A percentile compares a stretch with the other conserved stretches of the same genome.
Conservation (phyloP, 2,797 vertebrate species). For the Amblyraja radiata region DNA sequence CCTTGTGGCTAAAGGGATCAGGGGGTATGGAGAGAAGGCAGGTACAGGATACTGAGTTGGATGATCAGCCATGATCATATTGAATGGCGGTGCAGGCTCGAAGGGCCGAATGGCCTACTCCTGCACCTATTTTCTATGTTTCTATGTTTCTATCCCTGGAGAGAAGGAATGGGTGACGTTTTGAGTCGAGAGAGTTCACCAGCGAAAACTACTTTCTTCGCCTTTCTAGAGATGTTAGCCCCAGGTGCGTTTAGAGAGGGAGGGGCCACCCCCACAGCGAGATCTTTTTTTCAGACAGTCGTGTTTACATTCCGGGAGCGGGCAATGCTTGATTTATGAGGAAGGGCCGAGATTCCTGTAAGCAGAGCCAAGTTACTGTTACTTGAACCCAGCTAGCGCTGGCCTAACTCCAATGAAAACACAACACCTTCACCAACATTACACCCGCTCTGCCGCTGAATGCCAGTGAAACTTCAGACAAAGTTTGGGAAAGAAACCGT, state of each 20-base stretch:
- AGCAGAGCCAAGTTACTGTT: not conserved
- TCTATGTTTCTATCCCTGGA: no score
- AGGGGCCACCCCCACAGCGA: no score
- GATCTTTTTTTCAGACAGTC: not conserved
- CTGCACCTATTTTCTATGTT: no score
- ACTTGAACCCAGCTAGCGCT: not conserved
- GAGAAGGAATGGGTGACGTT: no score
- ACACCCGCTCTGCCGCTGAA: not conserved
- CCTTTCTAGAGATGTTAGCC: no score
- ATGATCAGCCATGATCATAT: no score
- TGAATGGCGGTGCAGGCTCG: no score
- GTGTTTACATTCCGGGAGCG: not conserved
- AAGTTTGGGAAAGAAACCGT: not conserved
- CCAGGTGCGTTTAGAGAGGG: not conserved
- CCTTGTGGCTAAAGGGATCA: no score
- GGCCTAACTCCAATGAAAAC: not conserved
- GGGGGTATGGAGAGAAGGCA: no score
- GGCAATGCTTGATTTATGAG: not conserved
- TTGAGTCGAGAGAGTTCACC: no score
- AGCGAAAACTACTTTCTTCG: not conserved
- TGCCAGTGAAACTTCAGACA: not conserved
- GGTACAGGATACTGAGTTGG: no score
- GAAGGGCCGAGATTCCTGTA: not conserved
- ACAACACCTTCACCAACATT: not conserved
- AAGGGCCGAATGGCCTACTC: no score